Base-by-base conservation (phyloP, 2,113 vertebrate genomes). In the Scomber japonicus region DNA sequence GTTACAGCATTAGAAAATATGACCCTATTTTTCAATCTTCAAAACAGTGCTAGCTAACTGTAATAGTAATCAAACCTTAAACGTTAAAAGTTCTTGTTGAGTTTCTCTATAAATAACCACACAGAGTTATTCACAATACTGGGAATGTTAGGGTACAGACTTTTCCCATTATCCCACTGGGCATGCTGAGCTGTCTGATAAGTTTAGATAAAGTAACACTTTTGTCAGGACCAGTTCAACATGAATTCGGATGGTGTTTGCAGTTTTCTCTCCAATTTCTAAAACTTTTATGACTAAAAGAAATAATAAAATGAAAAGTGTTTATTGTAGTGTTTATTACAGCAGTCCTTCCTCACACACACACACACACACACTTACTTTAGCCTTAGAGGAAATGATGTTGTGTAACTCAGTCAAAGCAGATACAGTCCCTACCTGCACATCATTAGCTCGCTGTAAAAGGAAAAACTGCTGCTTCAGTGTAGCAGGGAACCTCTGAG, bases 391-490 rank as follows among this genome's bases (percentile, higher is more conserved):
- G 35, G 13, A 70, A 62, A 35, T 14, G 11, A n/a, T 44, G 49
- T 45, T 55, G 54, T 16, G 46, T 73, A 12, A 46, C 17, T 51
- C 11, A 13, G 7, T 71, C 21, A 63, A 19, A 64, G 57, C 50
- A 19, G n/a, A 24, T 15, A 4, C 27, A 57, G 53, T 24, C 21
- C 14, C n/a, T 27, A 56, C 55, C 11, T 72, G 44, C 31, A 12
- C 67, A 59, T 54, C 15, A 55, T 63, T 35, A 59, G 57, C 54
- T 71, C 27, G 0, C n/a, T 19, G 24, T 46, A 13, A 44, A 73
- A 8, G 19, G 12, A 63, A 50, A 27, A 15, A 5, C 4, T 51
- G 31, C 78, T 50, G 53, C 56, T 75, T 66, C 67, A 72, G 27
- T 21, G 27, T 17, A 67, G 75, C 66, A 35, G 49, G 24, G 30